Evolutionary conservation across 2,797 vertebrate genomes (phyloP), one percentile per base, ranked within the genome.

Genomic region (Periparus ater): DNA sequence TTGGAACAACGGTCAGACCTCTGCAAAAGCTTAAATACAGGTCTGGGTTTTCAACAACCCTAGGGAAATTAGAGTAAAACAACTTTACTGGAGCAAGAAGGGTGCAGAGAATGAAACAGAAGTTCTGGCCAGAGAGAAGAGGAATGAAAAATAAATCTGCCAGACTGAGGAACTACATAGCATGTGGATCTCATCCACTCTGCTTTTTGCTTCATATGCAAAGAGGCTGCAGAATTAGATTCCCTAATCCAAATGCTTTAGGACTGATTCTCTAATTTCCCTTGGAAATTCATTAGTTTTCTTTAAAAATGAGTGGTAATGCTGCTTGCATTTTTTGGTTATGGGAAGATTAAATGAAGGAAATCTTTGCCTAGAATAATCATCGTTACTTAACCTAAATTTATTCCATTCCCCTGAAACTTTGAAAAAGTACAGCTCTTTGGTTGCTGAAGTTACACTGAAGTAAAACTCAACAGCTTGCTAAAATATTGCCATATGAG

Each of bases 401-500:
- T 83, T 97, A 87, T 95, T 96, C 91, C 93, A 89, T 96, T 93
- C 79, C 81, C 89, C 72, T 83, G 80, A 90, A 94, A 93, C 60
- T 91, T 96, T 97, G 86, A 89, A 94, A 96, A 97, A 79, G 58
- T 78, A 42, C 75, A 96, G 85, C 65, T 95, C 72, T 95, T 95
- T 78, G 81, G 85, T 96, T 92, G 85, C 87, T 93, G 93, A 96
- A 97, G 96, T 90, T 95, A 89, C 87, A 91, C 92, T 89, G 90
- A 80, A 95, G 93, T 91, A 96, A 92, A 97, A 95, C 91, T 97
- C 96, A 97, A 68, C 91, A 97, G 76, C 94, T 97, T 96, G 86
- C 92, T 98, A 96, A 97, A 97, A 98, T 96, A 98, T 88, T 96
- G 95, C 96, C 94, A 93, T 95, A 94, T 96, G 95, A 97, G 89